These are phyloP conservation scores for Dyspetes luteomarginatus DNA, from an alignment of 2,888 invertebrate genomes.

Conservation along the genomic window DNA sequence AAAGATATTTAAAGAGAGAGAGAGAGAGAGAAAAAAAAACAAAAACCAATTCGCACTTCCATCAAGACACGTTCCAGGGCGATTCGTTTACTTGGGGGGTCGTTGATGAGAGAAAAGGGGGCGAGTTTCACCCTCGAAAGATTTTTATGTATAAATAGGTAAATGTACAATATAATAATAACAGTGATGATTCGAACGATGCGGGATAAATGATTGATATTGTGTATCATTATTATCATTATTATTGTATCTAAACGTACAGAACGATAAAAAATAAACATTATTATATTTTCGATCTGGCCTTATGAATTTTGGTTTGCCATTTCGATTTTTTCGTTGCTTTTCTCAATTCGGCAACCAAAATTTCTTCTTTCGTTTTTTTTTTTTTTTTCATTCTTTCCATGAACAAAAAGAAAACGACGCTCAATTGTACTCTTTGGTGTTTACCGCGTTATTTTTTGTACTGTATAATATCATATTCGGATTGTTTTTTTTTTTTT, in stretches of 20 bases:
- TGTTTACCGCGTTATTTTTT: conserved; percentile 53
- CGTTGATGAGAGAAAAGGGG: background rate
- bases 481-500: conserved; percentile 35
- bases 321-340: conserved; percentile 60
- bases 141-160: conserved; percentile 80
- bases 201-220: conserved; percentile 79
- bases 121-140: conserved; percentile 72
- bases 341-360: conserved; percentile 58
- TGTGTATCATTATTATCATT: conserved; percentile 80
- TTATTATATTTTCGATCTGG: conserved; percentile 81
- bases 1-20: conserved; percentile 25
- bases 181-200: conserved; percentile 76
- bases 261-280: conserved; percentile 80
- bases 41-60: conserved; percentile 73
- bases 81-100: conserved; percentile 36
- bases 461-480: conserved; percentile 54
- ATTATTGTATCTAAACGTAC: conserved; percentile 80
- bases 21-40: conserved; percentile 4
- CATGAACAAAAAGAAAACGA: conserved; percentile 16
- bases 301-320: conserved; percentile 67
- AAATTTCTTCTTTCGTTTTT: conserved; percentile 24
- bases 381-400: conserved; percentile 6
- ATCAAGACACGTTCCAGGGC: conserved; percentile 54
- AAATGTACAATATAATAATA: conserved; percentile 80
- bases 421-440: conserved; percentile 63